A percentile compares a stretch with the other conserved stretches of the same genome.
Conservation (phyloP, 1,140 invertebrate species). For the Prorops nasuta region DNA sequence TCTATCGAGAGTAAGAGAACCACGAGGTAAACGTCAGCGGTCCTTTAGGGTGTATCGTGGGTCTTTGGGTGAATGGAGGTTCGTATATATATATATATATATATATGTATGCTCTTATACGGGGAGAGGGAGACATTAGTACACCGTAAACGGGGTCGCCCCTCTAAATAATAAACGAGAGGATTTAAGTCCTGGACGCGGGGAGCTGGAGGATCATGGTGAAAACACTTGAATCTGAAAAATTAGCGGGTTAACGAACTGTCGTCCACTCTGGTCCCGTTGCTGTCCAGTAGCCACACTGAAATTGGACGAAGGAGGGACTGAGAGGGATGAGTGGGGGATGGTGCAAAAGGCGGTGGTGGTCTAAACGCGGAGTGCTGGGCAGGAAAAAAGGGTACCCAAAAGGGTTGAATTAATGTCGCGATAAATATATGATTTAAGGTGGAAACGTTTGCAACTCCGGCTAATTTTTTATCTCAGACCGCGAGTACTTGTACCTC, state of each 20-base stretch:
- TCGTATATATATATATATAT: no score
- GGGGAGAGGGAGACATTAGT: no score
- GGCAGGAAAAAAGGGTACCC: constrained; percentile 47
- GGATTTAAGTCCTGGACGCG: constrained; percentile 52
- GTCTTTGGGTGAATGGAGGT: no score
- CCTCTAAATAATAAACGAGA: constrained; percentile 58
- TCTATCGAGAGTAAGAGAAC: constrained; percentile 40
- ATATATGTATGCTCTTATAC: no score
- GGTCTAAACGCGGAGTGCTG: constrained; percentile 28
- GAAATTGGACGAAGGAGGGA: constrained; percentile 7
- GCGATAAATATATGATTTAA: constrained; percentile 61
- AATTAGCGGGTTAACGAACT: constrained; percentile 55
- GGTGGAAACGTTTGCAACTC: constrained; percentile 57
- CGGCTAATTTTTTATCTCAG: constrained; percentile 59
- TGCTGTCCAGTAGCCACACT: background rate
- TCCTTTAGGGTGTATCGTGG: no score
- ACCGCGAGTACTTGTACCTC: no score
- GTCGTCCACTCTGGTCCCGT: constrained; percentile 25
- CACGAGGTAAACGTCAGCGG: constrained; percentile 42
- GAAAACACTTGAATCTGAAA: constrained; percentile 60
- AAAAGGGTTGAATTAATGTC: constrained; percentile 61
- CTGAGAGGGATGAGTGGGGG: constrained; percentile 14
- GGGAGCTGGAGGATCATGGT: constrained; percentile 41
- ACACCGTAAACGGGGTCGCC: no score
- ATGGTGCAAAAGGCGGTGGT: constrained; percentile 22